Percentiles rank a stretch among this genome's conserved stretches.
phyloP scores from a whole-genome alignment of 2,888 invertebrate species.

The Tetragonula carbonaria region DNA sequence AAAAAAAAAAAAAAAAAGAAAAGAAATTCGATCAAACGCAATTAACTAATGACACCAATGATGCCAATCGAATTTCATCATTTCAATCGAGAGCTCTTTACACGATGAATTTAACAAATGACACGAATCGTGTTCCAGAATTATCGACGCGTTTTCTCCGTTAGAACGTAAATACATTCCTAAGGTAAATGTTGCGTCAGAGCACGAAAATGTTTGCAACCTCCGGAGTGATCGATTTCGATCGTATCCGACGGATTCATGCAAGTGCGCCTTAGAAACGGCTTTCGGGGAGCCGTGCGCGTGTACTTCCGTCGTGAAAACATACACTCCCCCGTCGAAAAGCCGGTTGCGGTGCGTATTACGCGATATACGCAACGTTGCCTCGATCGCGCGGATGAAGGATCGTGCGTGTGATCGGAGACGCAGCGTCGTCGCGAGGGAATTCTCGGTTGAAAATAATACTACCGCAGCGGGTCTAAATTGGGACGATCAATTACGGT shows the following conservation, averaged over 20 bases:
- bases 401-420: too few relatives aligned
- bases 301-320: slow-evolving; percentile 18
- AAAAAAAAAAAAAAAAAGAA: neutral
- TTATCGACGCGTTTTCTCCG: neutral
- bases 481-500: slow-evolving; percentile 38
- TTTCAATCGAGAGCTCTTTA: neutral
- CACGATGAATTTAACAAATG: neutral
- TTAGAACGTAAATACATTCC: neutral
- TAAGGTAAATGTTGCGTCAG: neutral
- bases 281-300: neutral
- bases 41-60: neutral
- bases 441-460: slow-evolving; percentile 27
- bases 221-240: neutral
- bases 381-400: neutral
- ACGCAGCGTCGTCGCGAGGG: neutral
- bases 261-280: neutral
- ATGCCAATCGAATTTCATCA: too few relatives aligned
- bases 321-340: slow-evolving; percentile 4
- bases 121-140: neutral
- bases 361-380: neutral
- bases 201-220: neutral
- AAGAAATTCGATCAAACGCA: neutral
- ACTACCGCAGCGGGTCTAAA: slow-evolving; percentile 25
- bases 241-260: neutral
- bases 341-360: neutral